Evolutionary conservation across 2,797 vertebrate genomes (phyloP).

Genomic region (Aeoliscus strigatus): DNA sequence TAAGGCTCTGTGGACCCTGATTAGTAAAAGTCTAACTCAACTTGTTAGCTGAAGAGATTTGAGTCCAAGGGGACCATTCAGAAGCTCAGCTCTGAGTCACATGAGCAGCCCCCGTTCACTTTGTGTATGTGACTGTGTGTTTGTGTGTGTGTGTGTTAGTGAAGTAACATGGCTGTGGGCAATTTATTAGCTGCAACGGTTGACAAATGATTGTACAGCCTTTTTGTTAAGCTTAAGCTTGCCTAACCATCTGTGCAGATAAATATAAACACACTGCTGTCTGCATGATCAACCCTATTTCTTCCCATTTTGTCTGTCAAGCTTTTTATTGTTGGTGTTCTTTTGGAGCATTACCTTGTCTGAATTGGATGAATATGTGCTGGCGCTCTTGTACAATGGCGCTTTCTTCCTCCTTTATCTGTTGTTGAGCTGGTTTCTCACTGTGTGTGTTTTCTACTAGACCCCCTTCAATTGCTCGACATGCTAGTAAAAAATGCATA

Average conservation of each 20-base stretch:
- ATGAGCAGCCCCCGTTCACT: too few species aligned
- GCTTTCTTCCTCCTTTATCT: background rate
- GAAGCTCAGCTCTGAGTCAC: too few species aligned
- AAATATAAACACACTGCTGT: conserved; percentile 27
- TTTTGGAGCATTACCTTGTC: conserved; percentile 4
- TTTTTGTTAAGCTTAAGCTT: conserved; percentile 42
- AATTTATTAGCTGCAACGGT: conserved; percentile 49
- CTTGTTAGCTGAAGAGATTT: too few species aligned
- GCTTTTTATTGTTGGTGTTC: conserved; percentile 7
- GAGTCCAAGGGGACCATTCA: too few species aligned
- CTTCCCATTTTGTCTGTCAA: conserved; percentile 12
- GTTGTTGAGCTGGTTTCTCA: too few species aligned
- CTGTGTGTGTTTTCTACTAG: too few species aligned
- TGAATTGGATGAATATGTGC: conserved; percentile 21
- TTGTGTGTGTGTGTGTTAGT: conserved; percentile 7
- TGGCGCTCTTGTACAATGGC: conserved; percentile 4
- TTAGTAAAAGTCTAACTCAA: too few species aligned
- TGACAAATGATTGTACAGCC: conserved; percentile 45
- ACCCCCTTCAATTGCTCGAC: too few species aligned
- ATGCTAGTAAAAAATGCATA: too few species aligned
- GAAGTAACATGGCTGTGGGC: conserved; percentile 22
- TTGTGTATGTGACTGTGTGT: background rate
- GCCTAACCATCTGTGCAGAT: conserved; percentile 48
- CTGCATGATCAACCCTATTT: conserved; percentile 19
- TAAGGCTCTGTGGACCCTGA: too few species aligned